A percentile compares a stretch with the other conserved stretches of the same genome.
Evolutionary conservation across 1,140 invertebrate genomes (phyloP).

Genomic region (Sesamia nonagrioides): DNA sequence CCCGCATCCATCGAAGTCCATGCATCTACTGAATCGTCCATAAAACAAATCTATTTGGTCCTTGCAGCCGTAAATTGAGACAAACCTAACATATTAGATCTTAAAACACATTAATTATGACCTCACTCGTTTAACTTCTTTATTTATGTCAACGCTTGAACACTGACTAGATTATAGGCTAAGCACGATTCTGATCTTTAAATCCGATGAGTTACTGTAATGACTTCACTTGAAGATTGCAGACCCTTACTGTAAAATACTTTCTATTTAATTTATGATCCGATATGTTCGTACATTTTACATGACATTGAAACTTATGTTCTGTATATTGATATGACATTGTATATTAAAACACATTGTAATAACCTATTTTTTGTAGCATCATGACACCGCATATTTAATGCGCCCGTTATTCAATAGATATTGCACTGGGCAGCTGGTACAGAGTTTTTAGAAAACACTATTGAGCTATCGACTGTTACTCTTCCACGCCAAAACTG

Average conservation of each 20-base stretch:
- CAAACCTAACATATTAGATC: background rate
- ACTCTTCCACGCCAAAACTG: too few relatives aligned
- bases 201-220: slow-evolving; percentile 17
- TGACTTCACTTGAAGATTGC: slow-evolving; percentile 5
- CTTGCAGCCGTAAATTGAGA: background rate
- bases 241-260: background rate
- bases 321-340: slow-evolving; percentile 1
- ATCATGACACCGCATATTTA: background rate
- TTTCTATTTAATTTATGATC: slow-evolving; percentile 4
- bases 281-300: background rate
- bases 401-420: background rate
- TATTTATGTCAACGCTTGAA: background rate
- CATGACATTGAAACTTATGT: background rate
- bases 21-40: too few relatives aligned
- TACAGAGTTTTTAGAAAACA: too few relatives aligned
- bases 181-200: slow-evolving; percentile 18
- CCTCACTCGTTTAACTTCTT: background rate
- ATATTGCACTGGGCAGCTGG: too few relatives aligned
- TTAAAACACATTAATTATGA: slow-evolving; percentile 13
- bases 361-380: background rate
- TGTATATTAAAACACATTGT: background rate
- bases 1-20: too few relatives aligned
- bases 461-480: too few relatives aligned
- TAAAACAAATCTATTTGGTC: slow-evolving; percentile 4
- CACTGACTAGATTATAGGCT: slow-evolving; percentile 13